Evolutionary conservation across 2,797 vertebrate genomes (phyloP), one percentile per base, ranked within the genome.

Genomic region (Acestrorhynchus altus): DNA sequence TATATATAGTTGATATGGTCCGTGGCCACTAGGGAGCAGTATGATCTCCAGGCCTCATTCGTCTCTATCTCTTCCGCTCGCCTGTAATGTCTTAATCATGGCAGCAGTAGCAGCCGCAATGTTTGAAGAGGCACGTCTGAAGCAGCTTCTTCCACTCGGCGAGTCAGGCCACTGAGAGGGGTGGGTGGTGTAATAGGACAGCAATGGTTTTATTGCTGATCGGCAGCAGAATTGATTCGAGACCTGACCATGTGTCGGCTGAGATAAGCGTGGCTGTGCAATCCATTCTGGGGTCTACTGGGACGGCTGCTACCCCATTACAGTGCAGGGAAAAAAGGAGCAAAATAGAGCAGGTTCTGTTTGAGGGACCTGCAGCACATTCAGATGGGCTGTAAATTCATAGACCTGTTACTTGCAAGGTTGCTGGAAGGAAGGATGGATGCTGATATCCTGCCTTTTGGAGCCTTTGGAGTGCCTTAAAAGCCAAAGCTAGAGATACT

Each of bases 211-310:
- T 51, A 51, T 68, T 68, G 20, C 70, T 63, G 76, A 82, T 76
- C 59, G 68, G 76, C 73, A 61, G 64, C 44, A 40, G 69, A 76
- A 80, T 81, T 81, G 72, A 78, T 84, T 81, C 77, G 57, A 59
- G 76, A 70, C 13, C 40, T n/a, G 52, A 65, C 74, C 74, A 67
- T 67, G 77, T 84, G 83, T 54, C 20, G 67, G 49, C 26, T 26
- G 39, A 73, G 76, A 83, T 76, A 81, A 81, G 57, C 46, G 67
- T 46, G 15, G 11, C 65, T 18, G 42, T 40, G 79, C 59, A 63
- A 81, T 65, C 70, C 60, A 78, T 64, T 57, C 56, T 20, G 51
- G 42, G 28, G 47, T 12, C 75, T 52, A 60, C 47, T 20, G 70
- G 74, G 70, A 78, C 15, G 35, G 66, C 46, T 42, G 59, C 59